Evolutionary conservation across 2,113 vertebrate species (phyloP).

Genomic region (Aepyceros melampus): DNA sequence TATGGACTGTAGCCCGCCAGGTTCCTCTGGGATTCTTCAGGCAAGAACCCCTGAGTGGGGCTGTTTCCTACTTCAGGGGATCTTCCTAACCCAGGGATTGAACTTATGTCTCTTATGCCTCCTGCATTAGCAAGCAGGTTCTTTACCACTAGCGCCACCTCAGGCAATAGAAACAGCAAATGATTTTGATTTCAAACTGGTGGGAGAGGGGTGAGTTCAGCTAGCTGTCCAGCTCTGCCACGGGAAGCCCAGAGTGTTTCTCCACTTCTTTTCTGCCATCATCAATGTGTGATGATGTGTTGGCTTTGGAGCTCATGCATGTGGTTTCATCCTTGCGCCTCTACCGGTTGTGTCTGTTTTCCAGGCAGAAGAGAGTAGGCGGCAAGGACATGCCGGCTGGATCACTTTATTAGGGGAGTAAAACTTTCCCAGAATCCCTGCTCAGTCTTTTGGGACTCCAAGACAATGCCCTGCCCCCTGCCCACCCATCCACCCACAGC

Average conservation of each 20-base stretch:
- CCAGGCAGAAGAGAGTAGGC: background rate
- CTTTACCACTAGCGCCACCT: background rate
- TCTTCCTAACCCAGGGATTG: background rate
- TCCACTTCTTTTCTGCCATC: background rate
- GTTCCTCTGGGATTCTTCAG: background rate
- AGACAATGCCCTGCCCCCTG: rapidly evolving
- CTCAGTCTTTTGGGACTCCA: background rate
- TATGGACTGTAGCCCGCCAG: background rate
- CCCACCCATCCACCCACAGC: background rate
- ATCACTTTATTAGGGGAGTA: background rate
- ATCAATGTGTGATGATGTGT: background rate
- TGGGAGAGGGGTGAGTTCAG: background rate
- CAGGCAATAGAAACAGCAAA: background rate
- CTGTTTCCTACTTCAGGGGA: background rate
- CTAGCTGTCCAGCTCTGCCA: background rate
- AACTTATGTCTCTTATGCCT: background rate
- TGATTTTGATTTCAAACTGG: background rate
- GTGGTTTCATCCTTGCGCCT: background rate
- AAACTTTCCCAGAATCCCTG: no score
- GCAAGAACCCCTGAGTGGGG: background rate
- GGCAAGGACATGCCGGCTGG: background rate
- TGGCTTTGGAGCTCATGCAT: background rate
- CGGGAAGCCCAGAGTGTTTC: background rate
- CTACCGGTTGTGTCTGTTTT: background rate
- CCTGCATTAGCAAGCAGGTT: background rate